Evolutionary conservation across 2,888 invertebrate species (phyloP).

Genomic region (Diaperis boleti): DNA sequence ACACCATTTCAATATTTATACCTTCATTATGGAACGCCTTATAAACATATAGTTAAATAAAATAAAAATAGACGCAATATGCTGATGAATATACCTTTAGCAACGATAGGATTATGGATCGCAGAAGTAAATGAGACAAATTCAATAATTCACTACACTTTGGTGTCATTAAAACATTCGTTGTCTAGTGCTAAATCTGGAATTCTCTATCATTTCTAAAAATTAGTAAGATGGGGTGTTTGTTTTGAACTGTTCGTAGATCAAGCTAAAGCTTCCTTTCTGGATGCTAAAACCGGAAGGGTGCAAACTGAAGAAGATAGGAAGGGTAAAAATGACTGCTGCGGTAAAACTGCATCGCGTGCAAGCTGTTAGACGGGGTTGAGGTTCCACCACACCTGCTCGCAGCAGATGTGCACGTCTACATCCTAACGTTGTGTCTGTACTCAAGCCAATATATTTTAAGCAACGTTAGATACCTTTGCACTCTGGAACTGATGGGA

Average conservation of each 20-base stretch:
- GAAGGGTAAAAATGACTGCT: conserved; percentile 39
- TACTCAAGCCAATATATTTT: conserved; percentile 28
- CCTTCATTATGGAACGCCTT: too few species aligned
- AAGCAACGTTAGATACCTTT: conserved; percentile 10
- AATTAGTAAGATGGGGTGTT: too few species aligned
- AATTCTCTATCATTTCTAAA: too few species aligned
- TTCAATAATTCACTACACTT: too few species aligned
- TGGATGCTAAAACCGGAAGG: conserved; percentile 36
- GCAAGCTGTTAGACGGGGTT: conserved; percentile 62
- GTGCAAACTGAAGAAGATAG: conserved; percentile 40
- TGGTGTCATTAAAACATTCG: too few species aligned
- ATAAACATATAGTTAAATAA: too few species aligned
- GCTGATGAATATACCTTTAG: too few species aligned
- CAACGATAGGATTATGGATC: too few species aligned
- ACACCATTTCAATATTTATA: too few species aligned
- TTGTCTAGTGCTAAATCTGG: too few species aligned
- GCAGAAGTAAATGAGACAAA: too few species aligned
- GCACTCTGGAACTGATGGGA: conserved; percentile 1
- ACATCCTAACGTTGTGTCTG: conserved; percentile 31
- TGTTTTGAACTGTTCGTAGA: neutral
- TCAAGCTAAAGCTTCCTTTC: conserved; percentile 24
- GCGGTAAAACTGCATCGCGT: conserved; percentile 51
- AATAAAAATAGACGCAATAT: too few species aligned
- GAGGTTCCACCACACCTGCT: conserved; percentile 62
- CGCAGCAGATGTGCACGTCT: conserved; percentile 54